Evolutionary conservation across 2,888 invertebrate species (phyloP).

Genomic region (Drosophila pegasa): DNA sequence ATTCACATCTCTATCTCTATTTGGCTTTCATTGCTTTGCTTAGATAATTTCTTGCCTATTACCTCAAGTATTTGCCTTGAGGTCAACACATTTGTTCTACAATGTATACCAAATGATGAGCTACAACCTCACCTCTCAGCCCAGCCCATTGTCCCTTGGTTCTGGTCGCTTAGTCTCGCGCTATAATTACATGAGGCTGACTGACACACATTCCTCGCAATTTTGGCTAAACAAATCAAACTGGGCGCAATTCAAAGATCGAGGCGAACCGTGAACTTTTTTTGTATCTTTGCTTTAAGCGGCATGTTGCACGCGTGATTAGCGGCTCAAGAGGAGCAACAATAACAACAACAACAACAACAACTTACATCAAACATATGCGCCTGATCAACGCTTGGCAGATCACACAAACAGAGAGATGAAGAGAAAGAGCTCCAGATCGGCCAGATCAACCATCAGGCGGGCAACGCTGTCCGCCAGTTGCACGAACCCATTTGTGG

Average conservation of each 20-base stretch:
- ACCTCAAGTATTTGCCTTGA: neutral
- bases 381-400: slow-evolving; percentile 63
- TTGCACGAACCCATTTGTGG: slow-evolving; percentile 31
- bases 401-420: slow-evolving; percentile 43
- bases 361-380: slow-evolving; percentile 72
- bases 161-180: neutral
- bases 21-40: neutral
- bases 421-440: slow-evolving; percentile 41
- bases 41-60: neutral
- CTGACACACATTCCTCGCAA: slow-evolving; percentile 65
- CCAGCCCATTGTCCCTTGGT: neutral
- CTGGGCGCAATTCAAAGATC: slow-evolving; percentile 35
- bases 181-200: slow-evolving; percentile 42
- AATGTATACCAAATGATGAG: neutral
- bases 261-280: slow-evolving; percentile 49
- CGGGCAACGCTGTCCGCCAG: slow-evolving; percentile 20
- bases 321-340: slow-evolving; percentile 45
- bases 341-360: slow-evolving; percentile 28
- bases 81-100: neutral
- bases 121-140: neutral
- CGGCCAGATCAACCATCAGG: slow-evolving; percentile 41
- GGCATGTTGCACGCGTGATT: slow-evolving; percentile 78
- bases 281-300: slow-evolving; percentile 58
- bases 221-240: slow-evolving; percentile 46
- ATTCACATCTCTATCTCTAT: neutral